Evolutionary conservation across 2,888 invertebrate genomes (phyloP).

Genomic region (Noctua fimbriata): DNA sequence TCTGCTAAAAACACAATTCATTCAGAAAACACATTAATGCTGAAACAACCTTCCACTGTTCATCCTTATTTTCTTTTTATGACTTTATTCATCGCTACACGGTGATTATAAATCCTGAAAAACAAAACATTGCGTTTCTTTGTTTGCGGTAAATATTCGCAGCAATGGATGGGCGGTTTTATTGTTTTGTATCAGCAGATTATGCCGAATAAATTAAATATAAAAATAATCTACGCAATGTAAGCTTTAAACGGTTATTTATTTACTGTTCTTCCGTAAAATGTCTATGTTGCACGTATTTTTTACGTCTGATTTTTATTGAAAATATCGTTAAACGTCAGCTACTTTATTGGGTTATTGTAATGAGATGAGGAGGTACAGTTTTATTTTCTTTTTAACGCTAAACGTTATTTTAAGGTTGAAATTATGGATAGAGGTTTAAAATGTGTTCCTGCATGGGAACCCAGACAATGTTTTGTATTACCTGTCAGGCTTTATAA

Average conservation of each 20-base stretch:
- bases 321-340: constrained; percentile 15
- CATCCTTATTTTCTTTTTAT: constrained; percentile 55
- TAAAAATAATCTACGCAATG: constrained; percentile 34
- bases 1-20: constrained; percentile 28
- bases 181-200: constrained; percentile 56
- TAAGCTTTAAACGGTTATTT: constrained; percentile 22
- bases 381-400: not conserved
- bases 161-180: constrained; percentile 44
- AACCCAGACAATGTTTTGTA: not conserved
- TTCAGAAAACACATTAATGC: constrained; percentile 43
- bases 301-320: not conserved
- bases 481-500: not conserved
- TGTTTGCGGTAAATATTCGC: constrained; percentile 55
- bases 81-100: constrained; percentile 54
- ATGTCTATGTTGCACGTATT: constrained; percentile 5
- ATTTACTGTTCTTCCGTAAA: constrained; percentile 13
- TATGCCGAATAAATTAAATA: constrained; percentile 35
- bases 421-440: not conserved
- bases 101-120: constrained; percentile 59
- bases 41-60: constrained; percentile 27
- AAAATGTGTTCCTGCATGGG: not conserved
- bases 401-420: not conserved
- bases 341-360: not conserved
- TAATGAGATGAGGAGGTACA: not conserved
- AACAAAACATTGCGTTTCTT: constrained; percentile 57